Percentiles rank a stretch among this genome's conserved stretches.
Conservation (phyloP, 1,140 invertebrate genomes). For the Palaemon carinicauda region DNA sequence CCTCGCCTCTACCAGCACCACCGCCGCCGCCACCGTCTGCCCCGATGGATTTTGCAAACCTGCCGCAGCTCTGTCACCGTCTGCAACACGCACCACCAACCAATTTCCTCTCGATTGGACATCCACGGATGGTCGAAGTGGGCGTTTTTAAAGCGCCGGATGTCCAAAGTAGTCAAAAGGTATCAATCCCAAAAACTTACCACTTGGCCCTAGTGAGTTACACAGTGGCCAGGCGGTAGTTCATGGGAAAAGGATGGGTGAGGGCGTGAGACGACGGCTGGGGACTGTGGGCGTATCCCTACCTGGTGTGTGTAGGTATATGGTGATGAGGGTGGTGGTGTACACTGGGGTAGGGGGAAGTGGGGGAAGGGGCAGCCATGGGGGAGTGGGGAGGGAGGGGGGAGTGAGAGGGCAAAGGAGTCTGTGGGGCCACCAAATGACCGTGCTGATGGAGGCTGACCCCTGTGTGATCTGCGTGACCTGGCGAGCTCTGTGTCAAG, state of each 20-base stretch:
- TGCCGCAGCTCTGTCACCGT: slow-evolving; percentile 10
- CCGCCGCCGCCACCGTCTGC: not conserved
- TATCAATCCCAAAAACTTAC: too few species aligned
- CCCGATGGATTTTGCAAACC: not conserved
- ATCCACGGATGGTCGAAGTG: not conserved
- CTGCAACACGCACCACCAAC: not conserved
- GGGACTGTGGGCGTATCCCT: slow-evolving; percentile 29
- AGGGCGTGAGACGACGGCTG: not conserved
- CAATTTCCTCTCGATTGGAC: not conserved
- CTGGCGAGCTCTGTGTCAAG: slow-evolving; percentile 44
- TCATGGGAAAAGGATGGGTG: not conserved
- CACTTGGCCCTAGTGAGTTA: not conserved
- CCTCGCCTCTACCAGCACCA: not conserved
- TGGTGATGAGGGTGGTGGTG: slow-evolving; percentile 57
- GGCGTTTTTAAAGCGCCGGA: not conserved
- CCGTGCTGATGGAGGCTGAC: slow-evolving; percentile 56
- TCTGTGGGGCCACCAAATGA: slow-evolving; percentile 59
- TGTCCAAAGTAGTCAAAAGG: too few species aligned
- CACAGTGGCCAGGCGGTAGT: not conserved
- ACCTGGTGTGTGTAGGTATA: slow-evolving; percentile 58
- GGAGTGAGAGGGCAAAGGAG: slow-evolving; percentile 65
- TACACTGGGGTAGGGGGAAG: slow-evolving; percentile 51
- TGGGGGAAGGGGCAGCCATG: slow-evolving; percentile 55
- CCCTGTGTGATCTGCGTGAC: slow-evolving; percentile 60
- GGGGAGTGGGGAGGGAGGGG: slow-evolving; percentile 63